Conservation (phyloP, 2,888 invertebrate species). For the Linhomoeus sp. region DNA sequence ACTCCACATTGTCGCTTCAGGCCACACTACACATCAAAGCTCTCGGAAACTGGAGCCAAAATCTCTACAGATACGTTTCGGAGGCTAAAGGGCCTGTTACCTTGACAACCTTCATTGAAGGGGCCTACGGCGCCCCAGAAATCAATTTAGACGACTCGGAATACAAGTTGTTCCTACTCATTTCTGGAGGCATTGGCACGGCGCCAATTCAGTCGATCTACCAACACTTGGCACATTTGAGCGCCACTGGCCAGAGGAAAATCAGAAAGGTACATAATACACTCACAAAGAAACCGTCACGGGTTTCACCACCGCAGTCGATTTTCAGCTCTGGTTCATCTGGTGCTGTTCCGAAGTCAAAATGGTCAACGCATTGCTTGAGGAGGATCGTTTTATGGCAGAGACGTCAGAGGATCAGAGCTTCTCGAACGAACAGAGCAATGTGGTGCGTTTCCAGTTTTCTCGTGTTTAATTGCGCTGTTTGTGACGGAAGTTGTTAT, state of each 20-base stretch:
- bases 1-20: not conserved
- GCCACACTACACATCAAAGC: constrained; percentile 81
- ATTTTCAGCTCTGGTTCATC: not conserved
- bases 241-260: too few relatives aligned
- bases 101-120: not conserved
- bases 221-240: not conserved
- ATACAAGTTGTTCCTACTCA: constrained; percentile 1
- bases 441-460: too few relatives aligned
- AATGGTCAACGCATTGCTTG: not conserved
- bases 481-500: too few relatives aligned
- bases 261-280: constrained; percentile 1
- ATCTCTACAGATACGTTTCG: constrained; percentile 41
- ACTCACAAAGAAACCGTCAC: too few relatives aligned
- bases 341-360: constrained; percentile 1
- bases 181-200: constrained; percentile 2
- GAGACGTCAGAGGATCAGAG: too few relatives aligned
- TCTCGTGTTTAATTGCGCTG: too few relatives aligned
- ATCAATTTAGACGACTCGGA: not conserved
- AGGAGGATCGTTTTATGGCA: constrained; percentile 2
- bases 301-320: too few relatives aligned
- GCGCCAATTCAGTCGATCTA: constrained; percentile 2
- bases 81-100: not conserved
- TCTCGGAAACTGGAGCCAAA: constrained; percentile 81
- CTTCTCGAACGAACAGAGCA: too few relatives aligned
- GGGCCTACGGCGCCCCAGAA: not conserved